Evolutionary conservation across 2,888 invertebrate genomes (phyloP).

Genomic region (Lysandra bellargus): DNA sequence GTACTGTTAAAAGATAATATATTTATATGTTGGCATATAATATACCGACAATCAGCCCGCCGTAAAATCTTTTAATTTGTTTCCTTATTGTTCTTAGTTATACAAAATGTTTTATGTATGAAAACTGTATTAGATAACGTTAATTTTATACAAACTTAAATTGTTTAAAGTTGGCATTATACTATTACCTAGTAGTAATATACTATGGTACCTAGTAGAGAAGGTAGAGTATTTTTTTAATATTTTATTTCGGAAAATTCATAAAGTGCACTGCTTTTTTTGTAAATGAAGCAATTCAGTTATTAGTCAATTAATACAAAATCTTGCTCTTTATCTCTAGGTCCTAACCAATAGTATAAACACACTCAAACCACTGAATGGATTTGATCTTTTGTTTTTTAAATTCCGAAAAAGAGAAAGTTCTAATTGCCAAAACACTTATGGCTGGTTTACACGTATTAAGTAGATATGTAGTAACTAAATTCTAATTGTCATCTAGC

Average conservation of each 20-base stretch:
- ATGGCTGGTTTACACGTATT: too few species aligned
- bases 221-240: too few species aligned
- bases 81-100: constrained; percentile 10
- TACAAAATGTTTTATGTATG: background rate
- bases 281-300: background rate
- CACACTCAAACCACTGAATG: background rate
- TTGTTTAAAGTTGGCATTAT: too few species aligned
- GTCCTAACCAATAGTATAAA: background rate
- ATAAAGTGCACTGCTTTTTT: background rate
- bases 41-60: background rate
- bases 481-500: too few species aligned
- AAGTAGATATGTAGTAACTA: too few species aligned
- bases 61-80: background rate
- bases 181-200: too few species aligned
- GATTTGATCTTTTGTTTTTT: too few species aligned
- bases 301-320: too few species aligned
- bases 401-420: too few species aligned
- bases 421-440: too few species aligned
- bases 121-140: background rate
- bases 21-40: background rate
- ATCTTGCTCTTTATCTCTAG: too few species aligned
- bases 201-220: background rate
- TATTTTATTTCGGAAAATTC: too few species aligned
- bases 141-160: background rate
- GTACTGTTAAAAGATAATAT: background rate